These are phyloP conservation scores for Cebidichthys violaceus DNA, from an alignment of 2,113 vertebrate species.

Conservation along the genomic window DNA sequence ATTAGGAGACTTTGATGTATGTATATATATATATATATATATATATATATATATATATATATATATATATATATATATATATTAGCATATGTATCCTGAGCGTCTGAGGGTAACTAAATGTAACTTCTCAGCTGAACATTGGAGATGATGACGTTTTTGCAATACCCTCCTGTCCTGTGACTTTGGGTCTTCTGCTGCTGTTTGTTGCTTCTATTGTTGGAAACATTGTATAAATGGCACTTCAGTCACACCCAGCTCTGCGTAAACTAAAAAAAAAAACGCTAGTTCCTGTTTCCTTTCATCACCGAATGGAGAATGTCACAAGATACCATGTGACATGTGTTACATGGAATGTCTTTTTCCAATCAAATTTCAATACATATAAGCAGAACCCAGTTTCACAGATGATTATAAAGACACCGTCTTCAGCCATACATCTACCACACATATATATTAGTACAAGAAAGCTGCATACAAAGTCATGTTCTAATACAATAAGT, in stretches of 20 bases:
- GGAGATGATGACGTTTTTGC: neutral
- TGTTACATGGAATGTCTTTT: neutral
- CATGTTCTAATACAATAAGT: neutral
- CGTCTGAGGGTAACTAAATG: slow-evolving; percentile 11
- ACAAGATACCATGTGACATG: slow-evolving; percentile 36
- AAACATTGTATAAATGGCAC: slow-evolving; percentile 17
- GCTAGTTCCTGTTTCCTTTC: slow-evolving; percentile 57
- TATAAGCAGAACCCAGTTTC: neutral
- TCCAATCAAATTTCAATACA: neutral
- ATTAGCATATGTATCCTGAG: slow-evolving; percentile 66
- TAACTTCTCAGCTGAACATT: slow-evolving; percentile 3
- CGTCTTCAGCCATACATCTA: neutral
- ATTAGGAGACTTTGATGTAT: slow-evolving; percentile 67
- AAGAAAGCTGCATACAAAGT: neutral
- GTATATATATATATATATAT: slow-evolving; percentile 63
- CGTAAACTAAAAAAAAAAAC: slow-evolving; percentile 33
- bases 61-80: slow-evolving; percentile 43
- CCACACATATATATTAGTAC: neutral
- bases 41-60: slow-evolving; percentile 58
- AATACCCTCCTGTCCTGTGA: neutral
- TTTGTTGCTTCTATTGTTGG: neutral
- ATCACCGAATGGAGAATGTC: neutral
- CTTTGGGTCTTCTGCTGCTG: neutral
- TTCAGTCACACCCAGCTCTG: neutral
- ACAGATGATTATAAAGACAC: neutral